Evolutionary conservation across 2,888 invertebrate species (phyloP).

Genomic region (Conus canariensis): DNA sequence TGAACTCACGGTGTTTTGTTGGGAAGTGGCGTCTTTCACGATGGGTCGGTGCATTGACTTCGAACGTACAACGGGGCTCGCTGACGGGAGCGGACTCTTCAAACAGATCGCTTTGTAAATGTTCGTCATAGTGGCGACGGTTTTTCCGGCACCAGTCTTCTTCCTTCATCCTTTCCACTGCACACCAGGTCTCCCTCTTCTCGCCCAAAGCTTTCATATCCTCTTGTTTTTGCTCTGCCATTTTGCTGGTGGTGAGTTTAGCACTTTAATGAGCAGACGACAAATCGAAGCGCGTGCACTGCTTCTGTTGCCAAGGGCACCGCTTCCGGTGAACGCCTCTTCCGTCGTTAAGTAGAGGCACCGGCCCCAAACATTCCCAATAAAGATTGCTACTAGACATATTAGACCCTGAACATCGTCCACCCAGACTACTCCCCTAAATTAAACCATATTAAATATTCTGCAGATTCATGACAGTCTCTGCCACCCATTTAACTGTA

Average conservation of each 20-base stretch:
- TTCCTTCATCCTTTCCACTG: slow-evolving; percentile 74
- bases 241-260: not conserved
- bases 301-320: not conserved
- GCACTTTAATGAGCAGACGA: not conserved
- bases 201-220: slow-evolving; percentile 42
- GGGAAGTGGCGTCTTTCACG: slow-evolving; percentile 21
- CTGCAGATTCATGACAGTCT: too few relatives aligned
- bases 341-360: not conserved
- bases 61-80: slow-evolving; percentile 63
- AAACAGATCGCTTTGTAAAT: slow-evolving; percentile 64
- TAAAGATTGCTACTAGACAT: too few relatives aligned
- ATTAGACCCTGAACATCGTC: too few relatives aligned
- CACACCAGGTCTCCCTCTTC: slow-evolving; percentile 73
- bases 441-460: too few relatives aligned
- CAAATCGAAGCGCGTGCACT: not conserved
- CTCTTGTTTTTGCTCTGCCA: not conserved
- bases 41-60: not conserved
- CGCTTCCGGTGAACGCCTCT: not conserved
- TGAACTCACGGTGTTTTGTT: not conserved
- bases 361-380: too few relatives aligned
- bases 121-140: slow-evolving; percentile 62
- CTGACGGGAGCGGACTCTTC: slow-evolving; percentile 38
- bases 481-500: too few relatives aligned
- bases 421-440: too few relatives aligned
- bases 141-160: slow-evolving; percentile 72